phyloP scores from a whole-genome alignment of 2,888 invertebrate genomes.

The Nectonema munidae region DNA sequence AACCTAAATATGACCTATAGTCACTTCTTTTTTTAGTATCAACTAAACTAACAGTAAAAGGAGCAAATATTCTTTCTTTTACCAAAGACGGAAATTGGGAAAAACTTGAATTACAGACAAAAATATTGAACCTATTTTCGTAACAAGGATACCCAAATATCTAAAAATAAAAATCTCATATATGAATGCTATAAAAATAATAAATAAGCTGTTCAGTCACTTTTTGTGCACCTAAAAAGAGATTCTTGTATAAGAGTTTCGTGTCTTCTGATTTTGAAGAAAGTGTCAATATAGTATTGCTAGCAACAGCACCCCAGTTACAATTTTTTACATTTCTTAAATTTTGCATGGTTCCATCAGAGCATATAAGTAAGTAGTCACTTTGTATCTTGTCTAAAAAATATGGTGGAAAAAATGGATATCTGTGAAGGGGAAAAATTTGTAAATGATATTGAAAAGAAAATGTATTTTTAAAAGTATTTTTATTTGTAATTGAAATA shows the following conservation, averaged over 20 bases:
- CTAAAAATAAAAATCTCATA: not conserved
- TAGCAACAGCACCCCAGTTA: constrained; percentile 7
- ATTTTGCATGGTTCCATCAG: not conserved
- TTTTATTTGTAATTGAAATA: too few relatives aligned
- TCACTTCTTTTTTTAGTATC: not conserved
- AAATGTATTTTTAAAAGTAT: too few relatives aligned
- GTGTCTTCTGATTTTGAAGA: not conserved
- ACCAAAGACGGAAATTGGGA: too few relatives aligned
- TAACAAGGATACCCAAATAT: too few relatives aligned
- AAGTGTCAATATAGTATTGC: constrained; percentile 8
- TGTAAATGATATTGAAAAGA: not conserved
- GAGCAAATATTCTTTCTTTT: not conserved
- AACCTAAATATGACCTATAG: not conserved
- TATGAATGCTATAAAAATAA: not conserved
- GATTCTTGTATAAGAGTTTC: not conserved
- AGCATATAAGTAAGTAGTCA: constrained; percentile 7
- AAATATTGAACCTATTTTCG: too few relatives aligned
- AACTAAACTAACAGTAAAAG: not conserved
- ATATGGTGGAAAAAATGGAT: not conserved
- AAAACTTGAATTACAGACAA: too few relatives aligned
- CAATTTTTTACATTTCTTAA: not conserved
- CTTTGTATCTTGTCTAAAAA: not conserved
- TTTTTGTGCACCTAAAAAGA: not conserved
- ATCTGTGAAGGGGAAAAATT: not conserved
- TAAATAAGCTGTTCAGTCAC: not conserved